Evolutionary conservation across 2,888 invertebrate genomes (phyloP).

Genomic region (Heliconius sara): DNA sequence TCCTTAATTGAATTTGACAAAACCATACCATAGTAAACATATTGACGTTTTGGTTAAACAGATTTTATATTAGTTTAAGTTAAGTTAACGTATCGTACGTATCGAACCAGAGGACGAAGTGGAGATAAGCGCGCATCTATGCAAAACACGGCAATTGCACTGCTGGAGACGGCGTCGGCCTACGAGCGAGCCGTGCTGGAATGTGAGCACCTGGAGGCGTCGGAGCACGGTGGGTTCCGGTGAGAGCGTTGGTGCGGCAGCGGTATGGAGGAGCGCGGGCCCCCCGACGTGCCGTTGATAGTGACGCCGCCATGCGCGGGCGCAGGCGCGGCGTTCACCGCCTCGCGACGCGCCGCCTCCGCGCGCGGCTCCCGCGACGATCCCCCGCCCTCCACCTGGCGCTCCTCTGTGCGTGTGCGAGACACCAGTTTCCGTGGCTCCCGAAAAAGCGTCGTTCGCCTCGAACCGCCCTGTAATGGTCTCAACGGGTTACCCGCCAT

Average conservation of each 20-base stretch:
- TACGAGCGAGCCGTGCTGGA: conserved; percentile 78
- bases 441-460: conserved; percentile 85
- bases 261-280: conserved; percentile 84
- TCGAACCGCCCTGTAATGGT: conserved; percentile 87
- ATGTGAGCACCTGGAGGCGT: conserved; percentile 78
- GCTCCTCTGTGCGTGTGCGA: conserved; percentile 86
- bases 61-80: conserved; percentile 53
- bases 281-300: conserved; percentile 78
- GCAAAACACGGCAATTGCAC: conserved; percentile 81
- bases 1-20: conserved; percentile 49
- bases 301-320: conserved; percentile 72
- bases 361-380: conserved; percentile 77
- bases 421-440: conserved; percentile 86
- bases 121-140: conserved; percentile 72
- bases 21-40: conserved; percentile 73
- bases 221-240: conserved; percentile 80
- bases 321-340: conserved; percentile 69
- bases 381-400: conserved; percentile 80
- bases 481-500: conserved; percentile 83
- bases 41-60: conserved; percentile 47
- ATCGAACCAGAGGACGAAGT: conserved; percentile 60
- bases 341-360: conserved; percentile 73
- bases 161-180: conserved; percentile 78
- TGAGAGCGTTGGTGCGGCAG: conserved; percentile 83
- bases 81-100: conserved; percentile 55